A percentile compares a stretch with the other conserved stretches of the same genome.
phyloP scores from a whole-genome alignment of 2,113 vertebrate species.

The Plestiodon gilberti region DNA sequence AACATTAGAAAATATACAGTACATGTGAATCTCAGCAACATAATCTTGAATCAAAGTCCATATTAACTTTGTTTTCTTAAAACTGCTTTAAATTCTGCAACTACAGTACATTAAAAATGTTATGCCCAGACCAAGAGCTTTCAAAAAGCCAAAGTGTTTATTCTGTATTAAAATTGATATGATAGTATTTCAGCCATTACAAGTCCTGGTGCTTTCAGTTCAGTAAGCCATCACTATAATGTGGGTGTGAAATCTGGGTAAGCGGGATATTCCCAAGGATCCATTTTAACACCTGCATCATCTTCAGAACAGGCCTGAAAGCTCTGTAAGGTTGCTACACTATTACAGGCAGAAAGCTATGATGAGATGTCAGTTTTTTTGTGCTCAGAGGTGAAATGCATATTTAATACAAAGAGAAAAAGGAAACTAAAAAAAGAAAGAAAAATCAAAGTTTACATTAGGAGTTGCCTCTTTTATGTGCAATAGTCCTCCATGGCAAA shows the following conservation, averaged over 20 bases:
- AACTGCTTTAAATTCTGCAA: slow-evolving; percentile 54
- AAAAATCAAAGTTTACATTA: slow-evolving; percentile 16
- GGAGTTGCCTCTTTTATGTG: slow-evolving; percentile 47
- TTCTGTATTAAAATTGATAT: slow-evolving; percentile 1
- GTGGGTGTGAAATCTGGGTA: background rate
- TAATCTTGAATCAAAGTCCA: slow-evolving; percentile 24
- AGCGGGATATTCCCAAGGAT: slow-evolving; percentile 8
- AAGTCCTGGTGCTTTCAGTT: background rate
- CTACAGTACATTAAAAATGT: background rate
- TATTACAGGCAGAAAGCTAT: background rate
- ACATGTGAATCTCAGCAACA: slow-evolving; percentile 30
- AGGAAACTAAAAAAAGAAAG: slow-evolving; percentile 39
- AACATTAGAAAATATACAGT: background rate
- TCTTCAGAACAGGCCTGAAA: slow-evolving; percentile 1
- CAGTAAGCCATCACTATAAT: slow-evolving; percentile 13
- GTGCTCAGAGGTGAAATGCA: slow-evolving; percentile 41
- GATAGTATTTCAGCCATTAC: slow-evolving; percentile 16
- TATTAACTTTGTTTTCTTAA: slow-evolving; percentile 36
- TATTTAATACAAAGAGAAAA: slow-evolving; percentile 36
- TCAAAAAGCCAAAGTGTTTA: slow-evolving; percentile 7
- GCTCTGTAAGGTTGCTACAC: slow-evolving; percentile 19
- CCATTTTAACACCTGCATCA: slow-evolving; percentile 19
- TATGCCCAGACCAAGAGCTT: slow-evolving; percentile 4
- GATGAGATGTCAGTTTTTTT: slow-evolving; percentile 28
- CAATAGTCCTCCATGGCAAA: slow-evolving; percentile 52